phyloP scores from a whole-genome alignment of 2,113 vertebrate genomes.

The Cynocephalus volans region DNA sequence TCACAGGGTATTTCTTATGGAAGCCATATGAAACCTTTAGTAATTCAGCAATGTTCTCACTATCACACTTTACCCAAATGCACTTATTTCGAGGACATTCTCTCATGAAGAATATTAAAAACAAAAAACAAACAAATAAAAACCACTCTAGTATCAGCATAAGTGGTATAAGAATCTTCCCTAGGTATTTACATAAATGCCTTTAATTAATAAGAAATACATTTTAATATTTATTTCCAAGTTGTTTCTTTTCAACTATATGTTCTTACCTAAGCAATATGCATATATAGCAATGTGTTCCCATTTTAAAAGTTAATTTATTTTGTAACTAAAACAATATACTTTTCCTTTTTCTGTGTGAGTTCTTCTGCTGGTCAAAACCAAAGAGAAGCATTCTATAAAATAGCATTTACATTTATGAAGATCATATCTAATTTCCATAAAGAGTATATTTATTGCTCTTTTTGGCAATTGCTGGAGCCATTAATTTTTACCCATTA shows the following conservation, averaged over 20 bases:
- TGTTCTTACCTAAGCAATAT: constrained; percentile 12
- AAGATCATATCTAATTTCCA: neutral
- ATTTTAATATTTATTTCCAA: neutral
- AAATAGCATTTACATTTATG: neutral
- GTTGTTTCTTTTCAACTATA: neutral
- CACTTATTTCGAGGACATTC: neutral
- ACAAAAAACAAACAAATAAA: neutral
- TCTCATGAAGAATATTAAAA: neutral
- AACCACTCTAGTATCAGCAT: neutral
- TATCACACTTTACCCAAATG: neutral
- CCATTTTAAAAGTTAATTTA: neutral
- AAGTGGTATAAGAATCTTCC: neutral
- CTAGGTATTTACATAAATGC: neutral
- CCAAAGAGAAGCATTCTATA: neutral
- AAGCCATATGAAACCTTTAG: constrained; percentile 51
- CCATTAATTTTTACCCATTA: neutral
- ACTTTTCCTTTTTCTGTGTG: neutral
- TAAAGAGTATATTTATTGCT: neutral
- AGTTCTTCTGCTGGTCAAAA: neutral
- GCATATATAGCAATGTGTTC: neutral
- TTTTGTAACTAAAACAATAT: neutral
- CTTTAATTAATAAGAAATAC: constrained; percentile 13
- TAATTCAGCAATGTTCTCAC: constrained; percentile 43
- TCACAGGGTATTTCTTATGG: neutral
- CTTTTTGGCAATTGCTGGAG: neutral